Evolutionary conservation across 2,797 vertebrate genomes (phyloP).

Genomic region (Brachyalestes nurse): DNA sequence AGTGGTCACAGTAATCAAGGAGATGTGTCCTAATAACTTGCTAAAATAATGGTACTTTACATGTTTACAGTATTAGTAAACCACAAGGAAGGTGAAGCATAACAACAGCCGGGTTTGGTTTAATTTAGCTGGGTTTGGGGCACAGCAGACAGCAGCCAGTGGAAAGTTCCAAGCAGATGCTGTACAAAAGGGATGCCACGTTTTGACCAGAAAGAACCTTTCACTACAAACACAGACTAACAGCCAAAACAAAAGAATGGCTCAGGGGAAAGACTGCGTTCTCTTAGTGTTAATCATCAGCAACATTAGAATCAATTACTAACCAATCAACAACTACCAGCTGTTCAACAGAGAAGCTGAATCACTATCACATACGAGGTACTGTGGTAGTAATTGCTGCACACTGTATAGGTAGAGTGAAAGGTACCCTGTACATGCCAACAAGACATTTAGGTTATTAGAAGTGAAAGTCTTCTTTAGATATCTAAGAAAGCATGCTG

Average conservation of each 20-base stretch:
- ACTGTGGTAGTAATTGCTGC: background rate
- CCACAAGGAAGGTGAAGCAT: constrained; percentile 54
- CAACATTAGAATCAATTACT: constrained; percentile 38
- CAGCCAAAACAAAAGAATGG: constrained; percentile 49
- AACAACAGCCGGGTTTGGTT: constrained; percentile 42
- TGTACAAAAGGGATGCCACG: constrained; percentile 52
- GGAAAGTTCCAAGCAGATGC: constrained; percentile 64
- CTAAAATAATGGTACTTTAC: constrained; percentile 61
- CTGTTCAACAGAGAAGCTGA: background rate
- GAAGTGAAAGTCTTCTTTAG: constrained; percentile 35
- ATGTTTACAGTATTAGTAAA: constrained; percentile 51
- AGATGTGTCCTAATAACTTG: constrained; percentile 68
- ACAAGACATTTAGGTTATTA: constrained; percentile 20
- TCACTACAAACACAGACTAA: constrained; percentile 55
- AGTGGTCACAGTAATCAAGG: constrained; percentile 66
- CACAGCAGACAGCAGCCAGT: constrained; percentile 59
- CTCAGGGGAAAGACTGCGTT: constrained; percentile 25
- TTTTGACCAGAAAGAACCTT: constrained; percentile 59
- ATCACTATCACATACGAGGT: constrained; percentile 23
- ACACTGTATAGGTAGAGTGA: constrained; percentile 9
- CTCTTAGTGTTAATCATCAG: constrained; percentile 33
- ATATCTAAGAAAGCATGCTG: constrained; percentile 36
- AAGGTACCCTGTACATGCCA: constrained; percentile 20
- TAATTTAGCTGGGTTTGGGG: constrained; percentile 60
- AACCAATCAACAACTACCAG: constrained; percentile 28